phyloP scores from a whole-genome alignment of 2,888 invertebrate species.

The Hemithea aestivaria region DNA sequence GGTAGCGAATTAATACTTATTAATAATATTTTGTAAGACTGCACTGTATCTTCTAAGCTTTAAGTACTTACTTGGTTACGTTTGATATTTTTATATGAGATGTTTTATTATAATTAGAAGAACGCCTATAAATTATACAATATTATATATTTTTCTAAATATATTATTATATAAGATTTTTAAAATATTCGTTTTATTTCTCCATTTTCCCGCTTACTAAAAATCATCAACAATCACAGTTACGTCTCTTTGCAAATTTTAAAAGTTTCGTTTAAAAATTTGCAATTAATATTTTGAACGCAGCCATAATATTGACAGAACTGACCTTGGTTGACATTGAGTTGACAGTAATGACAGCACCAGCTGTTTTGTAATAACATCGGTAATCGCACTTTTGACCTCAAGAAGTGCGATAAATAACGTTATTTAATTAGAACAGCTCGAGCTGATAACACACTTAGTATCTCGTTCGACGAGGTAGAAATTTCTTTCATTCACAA shows the following conservation, averaged over 20 bases:
- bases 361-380: conserved; percentile 22
- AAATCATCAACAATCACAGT: no score
- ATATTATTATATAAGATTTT: no score
- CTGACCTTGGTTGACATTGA: conserved; percentile 38
- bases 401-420: conserved; percentile 47
- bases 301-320: conserved; percentile 20
- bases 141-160: no score
- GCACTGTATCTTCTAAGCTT: no score
- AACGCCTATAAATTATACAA: neutral
- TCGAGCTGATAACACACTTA: conserved; percentile 29
- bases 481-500: conserved; percentile 38
- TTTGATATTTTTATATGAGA: no score
- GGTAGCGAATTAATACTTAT: conserved; percentile 32
- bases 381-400: conserved; percentile 44
- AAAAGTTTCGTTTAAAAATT: no score
- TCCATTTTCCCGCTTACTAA: no score
- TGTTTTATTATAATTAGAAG: neutral
- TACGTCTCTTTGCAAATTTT: no score
- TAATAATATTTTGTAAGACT: no score
- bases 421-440: conserved; percentile 35
- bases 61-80: neutral
- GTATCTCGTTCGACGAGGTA: conserved; percentile 26
- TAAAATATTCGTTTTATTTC: no score
- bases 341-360: conserved; percentile 23
- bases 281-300: no score